phyloP scores from a whole-genome alignment of 35 echinoderm and acorn worm species.

The Chiridota heheva region DNA sequence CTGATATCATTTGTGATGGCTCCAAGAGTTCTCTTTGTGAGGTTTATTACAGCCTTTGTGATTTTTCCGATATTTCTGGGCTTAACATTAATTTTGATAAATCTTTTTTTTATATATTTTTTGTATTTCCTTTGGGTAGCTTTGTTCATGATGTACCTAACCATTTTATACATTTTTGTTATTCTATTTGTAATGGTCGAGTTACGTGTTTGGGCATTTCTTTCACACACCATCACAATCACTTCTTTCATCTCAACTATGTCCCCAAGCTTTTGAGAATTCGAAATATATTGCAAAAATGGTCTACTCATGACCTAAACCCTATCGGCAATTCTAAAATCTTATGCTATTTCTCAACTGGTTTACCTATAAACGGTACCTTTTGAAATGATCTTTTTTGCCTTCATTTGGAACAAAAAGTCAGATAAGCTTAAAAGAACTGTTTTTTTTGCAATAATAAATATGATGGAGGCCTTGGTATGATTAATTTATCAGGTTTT shows the following conservation, averaged over 20 bases:
- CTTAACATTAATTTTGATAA: constrained; percentile 23
- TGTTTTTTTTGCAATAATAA: constrained; percentile 15
- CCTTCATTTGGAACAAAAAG: constrained; percentile 36
- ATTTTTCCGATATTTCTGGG: background rate
- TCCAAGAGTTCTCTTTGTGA: background rate
- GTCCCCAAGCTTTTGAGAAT: constrained; percentile 10
- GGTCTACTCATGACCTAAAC: constrained; percentile 17
- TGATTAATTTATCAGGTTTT: too few relatives aligned
- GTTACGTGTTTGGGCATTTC: constrained; percentile 2
- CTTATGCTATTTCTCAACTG: constrained; percentile 29
- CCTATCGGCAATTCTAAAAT: constrained; percentile 49
- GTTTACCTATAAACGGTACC: constrained; percentile 24
- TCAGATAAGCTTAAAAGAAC: constrained; percentile 20
- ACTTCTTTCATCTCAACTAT: constrained; percentile 34
- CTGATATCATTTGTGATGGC: background rate
- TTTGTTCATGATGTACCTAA: constrained; percentile 19
- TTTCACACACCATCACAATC: constrained; percentile 5
- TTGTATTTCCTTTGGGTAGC: background rate
- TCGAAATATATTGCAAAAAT: constrained; percentile 5
- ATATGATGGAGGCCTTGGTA: constrained; percentile 14
- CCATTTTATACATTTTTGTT: constrained; percentile 40
- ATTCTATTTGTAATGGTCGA: background rate
- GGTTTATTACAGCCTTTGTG: background rate
- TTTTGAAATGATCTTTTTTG: constrained; percentile 16
- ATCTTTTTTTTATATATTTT: constrained; percentile 26